Evolutionary conservation across 2,113 vertebrate genomes (phyloP).

Genomic region (Chroicocephalus ridibundus): DNA sequence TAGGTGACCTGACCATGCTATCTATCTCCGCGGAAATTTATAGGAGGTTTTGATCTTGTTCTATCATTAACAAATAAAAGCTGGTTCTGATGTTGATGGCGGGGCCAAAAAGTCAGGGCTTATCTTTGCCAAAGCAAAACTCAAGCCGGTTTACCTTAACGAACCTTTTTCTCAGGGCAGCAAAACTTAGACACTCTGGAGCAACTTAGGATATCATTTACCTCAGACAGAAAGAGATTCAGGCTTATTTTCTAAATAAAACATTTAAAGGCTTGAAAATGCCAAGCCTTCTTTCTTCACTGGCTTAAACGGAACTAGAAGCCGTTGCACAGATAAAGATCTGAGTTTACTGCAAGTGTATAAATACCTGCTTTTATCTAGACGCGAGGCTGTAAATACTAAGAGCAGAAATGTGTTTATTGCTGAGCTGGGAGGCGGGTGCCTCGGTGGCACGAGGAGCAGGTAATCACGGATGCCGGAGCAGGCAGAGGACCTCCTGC

Average conservation of each 20-base stretch:
- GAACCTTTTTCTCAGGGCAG: not conserved
- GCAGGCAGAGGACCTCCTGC: not conserved
- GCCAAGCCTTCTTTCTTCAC: not conserved
- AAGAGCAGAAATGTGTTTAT: not conserved
- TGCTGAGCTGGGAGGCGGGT: not conserved
- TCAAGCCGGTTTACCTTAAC: not conserved
- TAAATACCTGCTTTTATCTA: not conserved
- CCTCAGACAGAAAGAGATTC: not conserved
- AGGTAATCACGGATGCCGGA: accelerated
- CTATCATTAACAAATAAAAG: not conserved
- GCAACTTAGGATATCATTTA: not conserved
- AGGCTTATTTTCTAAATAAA: not conserved
- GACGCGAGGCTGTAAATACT: not conserved
- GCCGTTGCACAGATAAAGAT: not conserved
- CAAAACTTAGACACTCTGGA: not conserved
- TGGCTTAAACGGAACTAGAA: not conserved
- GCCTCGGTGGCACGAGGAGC: not conserved
- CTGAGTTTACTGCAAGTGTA: not conserved
- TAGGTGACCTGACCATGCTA: not conserved
- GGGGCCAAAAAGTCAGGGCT: not conserved
- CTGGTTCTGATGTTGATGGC: not conserved
- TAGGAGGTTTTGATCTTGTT: not conserved
- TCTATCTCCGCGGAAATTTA: not conserved
- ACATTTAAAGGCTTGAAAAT: not conserved
- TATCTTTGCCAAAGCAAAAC: not conserved